Conservation (phyloP, 1,140 invertebrate genomes). For the Nautilus pompilius region DNA sequence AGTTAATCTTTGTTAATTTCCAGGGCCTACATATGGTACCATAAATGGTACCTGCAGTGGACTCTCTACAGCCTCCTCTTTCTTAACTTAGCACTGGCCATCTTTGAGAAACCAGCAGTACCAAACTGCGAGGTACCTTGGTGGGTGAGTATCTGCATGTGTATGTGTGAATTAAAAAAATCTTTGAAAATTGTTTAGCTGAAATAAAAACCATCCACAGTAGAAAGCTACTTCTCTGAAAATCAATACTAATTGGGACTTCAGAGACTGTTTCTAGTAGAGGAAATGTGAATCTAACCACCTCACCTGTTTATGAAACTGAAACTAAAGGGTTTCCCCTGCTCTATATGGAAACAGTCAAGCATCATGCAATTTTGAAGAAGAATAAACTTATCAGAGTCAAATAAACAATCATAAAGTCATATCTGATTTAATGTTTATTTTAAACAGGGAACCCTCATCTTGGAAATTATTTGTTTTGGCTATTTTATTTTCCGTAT, state of each 20-base stretch:
- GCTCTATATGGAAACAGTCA: neutral
- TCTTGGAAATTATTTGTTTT: constrained; percentile 52
- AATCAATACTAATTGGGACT: neutral
- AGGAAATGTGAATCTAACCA: neutral
- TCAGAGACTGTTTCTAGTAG: neutral
- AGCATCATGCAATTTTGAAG: neutral
- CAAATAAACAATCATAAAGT: neutral
- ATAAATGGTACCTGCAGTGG: constrained; percentile 39
- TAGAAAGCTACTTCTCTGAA: neutral
- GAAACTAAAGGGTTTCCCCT: neutral
- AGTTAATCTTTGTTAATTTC: constrained; percentile 17
- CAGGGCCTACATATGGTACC: constrained; percentile 49
- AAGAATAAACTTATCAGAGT: neutral
- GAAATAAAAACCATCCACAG: neutral
- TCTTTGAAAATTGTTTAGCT: neutral
- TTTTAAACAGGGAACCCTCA: constrained; percentile 50
- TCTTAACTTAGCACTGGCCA: constrained; percentile 52
- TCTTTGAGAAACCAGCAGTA: constrained; percentile 56
- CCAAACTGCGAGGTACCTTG: constrained; percentile 44
- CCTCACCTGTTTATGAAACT: neutral
- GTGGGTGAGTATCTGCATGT: constrained; percentile 41
- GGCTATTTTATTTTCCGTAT: constrained; percentile 52
- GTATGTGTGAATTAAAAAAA: neutral
- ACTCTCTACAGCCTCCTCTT: constrained; percentile 52
- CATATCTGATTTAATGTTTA: neutral